Evolutionary conservation across 2,797 vertebrate genomes (phyloP).

Genomic region (Sebastes iracundus): DNA sequence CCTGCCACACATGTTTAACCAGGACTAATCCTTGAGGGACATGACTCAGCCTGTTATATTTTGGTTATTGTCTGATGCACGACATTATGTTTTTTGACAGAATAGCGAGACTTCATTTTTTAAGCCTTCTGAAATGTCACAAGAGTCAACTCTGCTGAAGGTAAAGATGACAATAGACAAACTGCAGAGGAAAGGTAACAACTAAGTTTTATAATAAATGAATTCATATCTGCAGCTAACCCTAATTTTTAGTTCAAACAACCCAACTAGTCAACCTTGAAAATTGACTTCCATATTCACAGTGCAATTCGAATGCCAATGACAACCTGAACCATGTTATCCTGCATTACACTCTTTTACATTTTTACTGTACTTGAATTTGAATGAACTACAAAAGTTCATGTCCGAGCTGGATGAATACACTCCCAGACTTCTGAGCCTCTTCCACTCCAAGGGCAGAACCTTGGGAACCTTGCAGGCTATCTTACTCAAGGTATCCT

Average conservation of each 20-base stretch:
- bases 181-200: background rate
- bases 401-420: background rate
- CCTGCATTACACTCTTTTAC: background rate
- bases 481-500: slow-evolving; percentile 38
- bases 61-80: background rate
- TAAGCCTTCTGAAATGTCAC: background rate
- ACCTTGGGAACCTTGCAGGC: background rate
- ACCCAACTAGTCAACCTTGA: background rate
- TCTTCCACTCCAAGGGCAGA: background rate
- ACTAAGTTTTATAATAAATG: background rate
- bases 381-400: too few relatives aligned
- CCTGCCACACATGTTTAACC: background rate
- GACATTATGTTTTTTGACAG: background rate
- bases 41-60: background rate
- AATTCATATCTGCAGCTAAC: background rate
- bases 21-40: background rate
- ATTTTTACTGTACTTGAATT: background rate
- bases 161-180: background rate
- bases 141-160: background rate
- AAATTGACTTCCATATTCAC: background rate
- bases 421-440: background rate
- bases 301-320: background rate
- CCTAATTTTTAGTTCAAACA: background rate
- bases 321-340: background rate
- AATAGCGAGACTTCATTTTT: background rate